Evolutionary conservation across 2,797 vertebrate species (phyloP), one percentile per base, ranked within the genome.

Genomic region (Craterocephalus amniculus): DNA sequence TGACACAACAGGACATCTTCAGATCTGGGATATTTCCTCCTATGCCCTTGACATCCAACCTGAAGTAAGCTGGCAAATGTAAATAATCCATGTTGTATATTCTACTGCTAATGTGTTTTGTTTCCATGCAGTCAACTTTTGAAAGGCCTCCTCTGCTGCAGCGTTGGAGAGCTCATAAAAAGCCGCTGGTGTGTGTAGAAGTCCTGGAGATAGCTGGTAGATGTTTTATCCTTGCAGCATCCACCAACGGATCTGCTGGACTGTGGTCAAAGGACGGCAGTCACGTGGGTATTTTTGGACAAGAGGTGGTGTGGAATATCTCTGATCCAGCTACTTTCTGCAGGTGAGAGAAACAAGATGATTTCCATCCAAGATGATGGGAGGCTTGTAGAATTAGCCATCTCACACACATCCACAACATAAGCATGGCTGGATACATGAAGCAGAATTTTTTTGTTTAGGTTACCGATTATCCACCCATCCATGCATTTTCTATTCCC

Each of bases 11-110:
- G 93, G 90, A n/a, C 74, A 61, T 45, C 72, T 92, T 72, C 88
- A 92, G n/a, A 64, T 92, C 49, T 94, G 92, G 92, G 90, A 93
- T 68, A 89, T 94, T 73, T 87, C 83, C 52, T 49, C 72, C 10
- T 91, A 86, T 38, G 88, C 77, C 6, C 61, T 92, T 26, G 45
- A 76, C 9, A 14, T 76, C 29, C 70, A 63, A 49, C 65, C 76
- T 0, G n/a, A 83, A 63, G 89, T 92, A 65, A 73, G 49, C 16
- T 43, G 36, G 14, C 57, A 55, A 24, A 68, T 26, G 20, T 4
- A 10, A 13, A 59, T 31, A 63, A 22, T 51, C n/a, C 18, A 0
- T 20, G 24, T 2, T 35, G n/a, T 52, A 12, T n/a, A 5, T 2
- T 29, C 6, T 22, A 49, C 4, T 6, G 14, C 8, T 36, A 16